phyloP scores from a whole-genome alignment of 2,113 vertebrate species.

The Lota lota region DNA sequence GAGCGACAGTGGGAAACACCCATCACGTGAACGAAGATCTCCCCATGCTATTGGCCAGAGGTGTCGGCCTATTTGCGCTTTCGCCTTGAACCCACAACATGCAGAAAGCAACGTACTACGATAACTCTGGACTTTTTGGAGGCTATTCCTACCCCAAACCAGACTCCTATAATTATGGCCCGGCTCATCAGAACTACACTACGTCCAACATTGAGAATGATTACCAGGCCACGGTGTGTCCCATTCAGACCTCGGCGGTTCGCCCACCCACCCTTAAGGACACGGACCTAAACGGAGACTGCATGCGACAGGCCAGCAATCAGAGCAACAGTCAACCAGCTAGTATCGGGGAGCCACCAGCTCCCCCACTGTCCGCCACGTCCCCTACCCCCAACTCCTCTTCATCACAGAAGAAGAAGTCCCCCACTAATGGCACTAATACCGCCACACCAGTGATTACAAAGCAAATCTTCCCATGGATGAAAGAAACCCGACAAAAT shows the following conservation, averaged over 20 bases:
- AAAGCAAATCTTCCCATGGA: conserved; percentile 99
- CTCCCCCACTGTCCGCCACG: conserved; percentile 83
- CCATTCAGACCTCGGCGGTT: conserved; percentile 84
- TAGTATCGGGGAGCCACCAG: conserved; percentile 82
- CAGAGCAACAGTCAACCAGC: conserved; percentile 80
- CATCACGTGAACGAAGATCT: conserved; percentile 79
- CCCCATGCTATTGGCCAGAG: conserved; percentile 91
- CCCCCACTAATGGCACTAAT: conserved; percentile 75
- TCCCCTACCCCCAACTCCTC: conserved; percentile 84
- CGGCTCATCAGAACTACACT: conserved; percentile 86
- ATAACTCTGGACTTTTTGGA: conserved; percentile 94
- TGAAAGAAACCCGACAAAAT: conserved; percentile 96
- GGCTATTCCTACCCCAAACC: conserved; percentile 92
- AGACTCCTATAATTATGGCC: conserved; percentile 86
- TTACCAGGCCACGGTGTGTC: conserved; percentile 89
- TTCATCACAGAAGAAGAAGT: conserved; percentile 90
- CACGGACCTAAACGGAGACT: conserved; percentile 88
- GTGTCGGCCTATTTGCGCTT: conserved; percentile 77
- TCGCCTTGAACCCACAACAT: conserved; percentile 84
- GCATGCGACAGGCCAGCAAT: conserved; percentile 84
- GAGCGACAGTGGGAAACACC: conserved; percentile 75
- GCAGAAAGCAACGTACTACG: conserved; percentile 99
- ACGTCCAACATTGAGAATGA: conserved; percentile 85
- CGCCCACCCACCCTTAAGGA: conserved; percentile 85
- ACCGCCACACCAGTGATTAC: conserved; percentile 83